Percentiles rank a stretch among this genome's conserved stretches.
Conservation (phyloP, 2,888 invertebrate species). For the Auanema freiburgensis region DNA sequence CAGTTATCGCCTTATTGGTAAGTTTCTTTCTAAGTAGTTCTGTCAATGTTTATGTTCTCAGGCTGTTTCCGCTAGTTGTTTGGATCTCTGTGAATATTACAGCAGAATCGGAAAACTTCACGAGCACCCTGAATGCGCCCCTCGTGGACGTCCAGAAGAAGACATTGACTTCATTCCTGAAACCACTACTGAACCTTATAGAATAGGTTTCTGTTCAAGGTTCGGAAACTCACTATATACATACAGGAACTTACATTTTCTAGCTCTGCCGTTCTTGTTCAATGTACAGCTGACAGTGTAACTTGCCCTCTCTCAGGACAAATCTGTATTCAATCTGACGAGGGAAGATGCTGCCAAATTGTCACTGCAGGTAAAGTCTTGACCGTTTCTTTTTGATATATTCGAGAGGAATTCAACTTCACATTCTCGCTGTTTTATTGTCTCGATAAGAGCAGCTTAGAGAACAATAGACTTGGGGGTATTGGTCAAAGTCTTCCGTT, state of each 20-base stretch:
- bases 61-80: conserved; percentile 22
- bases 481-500: not conserved
- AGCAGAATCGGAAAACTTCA: conserved; percentile 45
- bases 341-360: conserved; percentile 59
- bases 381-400: no score
- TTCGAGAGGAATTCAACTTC: no score
- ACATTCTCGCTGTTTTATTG: no score
- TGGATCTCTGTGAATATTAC: conserved; percentile 55
- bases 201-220: conserved; percentile 48
- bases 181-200: conserved; percentile 24
- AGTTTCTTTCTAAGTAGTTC: no score
- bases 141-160: conserved; percentile 29
- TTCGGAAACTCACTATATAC: conserved; percentile 7
- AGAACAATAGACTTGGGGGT: not conserved
- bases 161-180: not conserved
- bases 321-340: conserved; percentile 58
- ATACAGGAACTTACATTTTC: not conserved
- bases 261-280: conserved; percentile 54
- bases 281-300: conserved; percentile 55
- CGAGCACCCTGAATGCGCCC: conserved; percentile 56
- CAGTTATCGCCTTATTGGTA: no score
- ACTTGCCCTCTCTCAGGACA: conserved; percentile 61
- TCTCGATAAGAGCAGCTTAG: no score
- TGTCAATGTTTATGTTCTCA: conserved; percentile 17
- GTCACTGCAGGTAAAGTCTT: conserved; percentile 47